phyloP scores from a whole-genome alignment of 2,797 vertebrate species.

The Pangasius mekongensis region DNA sequence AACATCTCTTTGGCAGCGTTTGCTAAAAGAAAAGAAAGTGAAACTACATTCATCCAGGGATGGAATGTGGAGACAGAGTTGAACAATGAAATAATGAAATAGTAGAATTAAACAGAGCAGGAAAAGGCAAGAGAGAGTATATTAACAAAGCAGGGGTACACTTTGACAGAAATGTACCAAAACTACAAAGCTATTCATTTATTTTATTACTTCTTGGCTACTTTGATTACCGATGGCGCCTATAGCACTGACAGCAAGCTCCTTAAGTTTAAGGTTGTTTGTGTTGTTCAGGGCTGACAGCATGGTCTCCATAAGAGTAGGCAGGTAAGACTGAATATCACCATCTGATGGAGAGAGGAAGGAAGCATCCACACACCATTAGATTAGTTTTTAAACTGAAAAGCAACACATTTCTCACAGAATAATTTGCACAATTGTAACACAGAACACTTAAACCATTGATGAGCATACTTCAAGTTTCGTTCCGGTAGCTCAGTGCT shows the following conservation, averaged over 20 bases:
- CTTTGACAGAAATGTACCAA: background rate
- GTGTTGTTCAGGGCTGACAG: constrained; percentile 77
- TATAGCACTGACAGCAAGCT: constrained; percentile 84
- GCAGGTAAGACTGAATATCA: constrained; percentile 85
- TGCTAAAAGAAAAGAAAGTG: constrained; percentile 66
- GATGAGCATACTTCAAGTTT: background rate
- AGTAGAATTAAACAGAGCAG: background rate
- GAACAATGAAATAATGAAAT: background rate
- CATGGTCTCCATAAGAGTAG: constrained; percentile 88
- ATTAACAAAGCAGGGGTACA: background rate
- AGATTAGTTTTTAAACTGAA: background rate
- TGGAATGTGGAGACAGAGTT: background rate
- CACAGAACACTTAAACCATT: no score
- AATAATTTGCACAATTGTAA: background rate
- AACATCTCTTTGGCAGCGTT: constrained; percentile 85
- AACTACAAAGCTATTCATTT: background rate
- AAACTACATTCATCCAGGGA: background rate
- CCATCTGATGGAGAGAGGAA: constrained; percentile 67
- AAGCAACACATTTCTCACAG: background rate
- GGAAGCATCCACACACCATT: background rate
- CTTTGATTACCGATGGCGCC: constrained; percentile 83
- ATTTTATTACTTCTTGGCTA: no score
- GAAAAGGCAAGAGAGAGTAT: background rate
- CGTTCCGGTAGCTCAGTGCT: no score
- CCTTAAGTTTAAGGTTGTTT: constrained; percentile 81